Base-by-base conservation (phyloP, 2,113 vertebrate genomes). In the Brachionichthys hirsutus region DNA sequence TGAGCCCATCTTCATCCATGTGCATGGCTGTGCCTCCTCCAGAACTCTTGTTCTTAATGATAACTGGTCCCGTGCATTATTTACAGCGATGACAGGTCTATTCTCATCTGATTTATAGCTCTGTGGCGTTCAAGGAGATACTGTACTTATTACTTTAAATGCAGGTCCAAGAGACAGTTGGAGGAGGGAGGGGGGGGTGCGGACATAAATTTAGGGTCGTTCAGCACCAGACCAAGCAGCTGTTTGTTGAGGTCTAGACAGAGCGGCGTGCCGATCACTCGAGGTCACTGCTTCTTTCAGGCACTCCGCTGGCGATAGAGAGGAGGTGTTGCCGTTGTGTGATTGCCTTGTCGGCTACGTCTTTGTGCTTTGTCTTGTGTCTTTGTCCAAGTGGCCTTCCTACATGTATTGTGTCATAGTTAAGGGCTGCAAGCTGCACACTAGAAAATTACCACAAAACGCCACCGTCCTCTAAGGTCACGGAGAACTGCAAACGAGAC, bases 121-220 rank as follows among this genome's bases (percentile, higher is more conserved):
- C 73, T 63, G 71, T 81, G 81, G 83, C 79, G 83, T 85, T 80
- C 83, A 85, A 86, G 82, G 81, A 90, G 87, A 90, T 89, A 85
- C 84, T 87, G 85, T 87, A 85, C 88, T 89, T 88, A 87, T 88
- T 90, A 84, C 85, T 87, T 89, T 86, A 86, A 89, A 87, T 71
- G 79, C 81, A 75, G 62, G 79, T 79, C 72, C 82, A 79, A 80
- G 63, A 79, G 77, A 80, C 78, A 73, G 69, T 65, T 61, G 50
- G 58, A 55, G 47, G 17, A 44, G 51, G 78, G 48, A 47, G 51
- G 44, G 45, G 4, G 5, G 12, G 24, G 30, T 53, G 71, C 66
- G 61, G 74, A 80, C 72, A 82, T 83, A 80, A 79, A 87, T 85
- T 81, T 81, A 81, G 77, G 78, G 83, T 79, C 77, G 67, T 79